Percentiles rank a stretch among this genome's conserved stretches.
phyloP scores from a whole-genome alignment of 2,797 vertebrate species.

The Malurus leucopterus region DNA sequence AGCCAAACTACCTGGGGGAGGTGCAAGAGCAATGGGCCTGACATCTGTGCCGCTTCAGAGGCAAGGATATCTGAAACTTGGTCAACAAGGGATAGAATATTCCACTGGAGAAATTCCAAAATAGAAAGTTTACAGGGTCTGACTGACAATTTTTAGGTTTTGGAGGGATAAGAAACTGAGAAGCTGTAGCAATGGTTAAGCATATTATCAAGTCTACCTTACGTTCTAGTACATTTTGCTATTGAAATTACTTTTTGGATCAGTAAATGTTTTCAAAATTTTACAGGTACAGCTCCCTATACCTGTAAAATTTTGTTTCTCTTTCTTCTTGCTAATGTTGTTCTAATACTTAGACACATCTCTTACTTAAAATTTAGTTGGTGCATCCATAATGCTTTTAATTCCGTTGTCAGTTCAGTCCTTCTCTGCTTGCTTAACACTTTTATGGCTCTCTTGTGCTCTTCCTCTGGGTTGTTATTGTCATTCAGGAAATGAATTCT shows the following conservation, averaged over 20 bases:
- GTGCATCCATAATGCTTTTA: not conserved
- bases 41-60: not conserved
- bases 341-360: not conserved
- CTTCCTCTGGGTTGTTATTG: not conserved
- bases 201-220: not conserved
- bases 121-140: not conserved
- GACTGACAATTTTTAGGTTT: not conserved
- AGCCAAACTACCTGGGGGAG: not conserved
- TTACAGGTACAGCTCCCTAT: not conserved
- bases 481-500: constrained; percentile 27
- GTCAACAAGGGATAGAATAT: fast-evolving
- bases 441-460: not conserved
- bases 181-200: not conserved
- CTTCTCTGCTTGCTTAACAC: not conserved
- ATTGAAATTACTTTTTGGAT: not conserved
- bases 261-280: not conserved
- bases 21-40: not conserved
- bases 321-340: not conserved
- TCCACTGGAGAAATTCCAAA: not conserved
- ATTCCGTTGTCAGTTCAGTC: not conserved
- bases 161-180: not conserved
- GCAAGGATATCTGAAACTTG: not conserved
- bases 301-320: not conserved
- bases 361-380: not conserved
- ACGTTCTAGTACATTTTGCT: not conserved